Conservation (phyloP, 2,113 vertebrate species). For the Phylloscopus trochiloides region DNA sequence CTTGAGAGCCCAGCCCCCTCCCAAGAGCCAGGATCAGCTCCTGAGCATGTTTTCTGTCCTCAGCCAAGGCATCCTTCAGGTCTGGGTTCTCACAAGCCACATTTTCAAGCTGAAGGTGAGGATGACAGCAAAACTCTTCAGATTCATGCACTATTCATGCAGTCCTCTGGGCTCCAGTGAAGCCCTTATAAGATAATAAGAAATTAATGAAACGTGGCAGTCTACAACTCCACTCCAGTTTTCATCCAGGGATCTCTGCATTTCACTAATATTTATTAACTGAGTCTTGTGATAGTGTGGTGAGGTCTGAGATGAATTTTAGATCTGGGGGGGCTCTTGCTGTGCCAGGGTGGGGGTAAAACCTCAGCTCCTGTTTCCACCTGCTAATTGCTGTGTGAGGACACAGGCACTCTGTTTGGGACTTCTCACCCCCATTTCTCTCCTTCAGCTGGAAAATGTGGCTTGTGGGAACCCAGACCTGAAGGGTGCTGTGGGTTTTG, state of each 20-base stretch:
- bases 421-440: neutral
- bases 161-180: slow-evolving; percentile 40
- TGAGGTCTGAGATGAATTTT: neutral
- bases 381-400: neutral
- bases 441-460: too few relatives aligned
- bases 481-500: neutral
- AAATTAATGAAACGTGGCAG: slow-evolving; percentile 56
- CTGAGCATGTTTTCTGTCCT: neutral
- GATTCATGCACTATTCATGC: slow-evolving; percentile 55
- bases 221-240: slow-evolving; percentile 18
- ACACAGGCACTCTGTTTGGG: neutral
- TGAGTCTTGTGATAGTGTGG: neutral
- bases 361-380: neutral
- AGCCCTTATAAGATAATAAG: slow-evolving; percentile 58
- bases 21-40: neutral
- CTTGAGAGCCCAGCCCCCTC: neutral
- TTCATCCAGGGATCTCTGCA: slow-evolving; percentile 3
- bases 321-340: rapidly evolving
- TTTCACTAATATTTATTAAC: slow-evolving; percentile 53
- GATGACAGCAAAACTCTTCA: slow-evolving; percentile 12
- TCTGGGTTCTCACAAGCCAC: neutral
- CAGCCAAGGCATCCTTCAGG: neutral
- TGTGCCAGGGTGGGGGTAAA: neutral
- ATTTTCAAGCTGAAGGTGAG: slow-evolving; percentile 35
- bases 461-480: too few relatives aligned